Conservation (phyloP, 2,888 invertebrate genomes). For the Scaptomyza reducta region DNA sequence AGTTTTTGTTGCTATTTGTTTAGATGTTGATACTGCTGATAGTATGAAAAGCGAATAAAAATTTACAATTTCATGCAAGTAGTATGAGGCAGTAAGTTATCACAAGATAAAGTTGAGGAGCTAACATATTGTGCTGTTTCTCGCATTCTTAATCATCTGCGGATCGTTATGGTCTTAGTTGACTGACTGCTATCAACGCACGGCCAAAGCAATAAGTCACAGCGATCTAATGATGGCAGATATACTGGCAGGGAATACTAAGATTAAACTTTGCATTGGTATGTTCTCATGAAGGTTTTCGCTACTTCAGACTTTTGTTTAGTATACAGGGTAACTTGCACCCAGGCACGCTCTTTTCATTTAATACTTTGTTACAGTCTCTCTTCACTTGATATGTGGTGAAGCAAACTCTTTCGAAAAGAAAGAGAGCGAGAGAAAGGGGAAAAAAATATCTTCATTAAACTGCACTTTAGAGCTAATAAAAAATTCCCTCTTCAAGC, state of each 20-base stretch:
- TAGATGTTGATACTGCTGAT: background rate
- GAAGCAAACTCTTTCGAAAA: slow-evolving; percentile 9
- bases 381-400: slow-evolving; percentile 10
- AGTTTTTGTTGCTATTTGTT: slow-evolving; percentile 1
- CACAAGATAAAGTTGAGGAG: background rate
- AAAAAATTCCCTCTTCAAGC: slow-evolving; percentile 47
- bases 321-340: background rate
- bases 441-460: slow-evolving; percentile 57
- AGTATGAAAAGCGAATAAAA: background rate
- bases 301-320: too few species aligned
- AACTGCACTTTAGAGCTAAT: slow-evolving; percentile 57
- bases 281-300: too few species aligned
- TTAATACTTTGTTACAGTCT: background rate
- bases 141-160: too few species aligned
- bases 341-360: background rate
- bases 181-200: background rate
- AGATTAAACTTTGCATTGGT: too few species aligned
- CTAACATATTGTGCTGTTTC: background rate
- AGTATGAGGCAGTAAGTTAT: slow-evolving; percentile 27
- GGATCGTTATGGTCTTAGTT: background rate
- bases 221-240: too few species aligned
- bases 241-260: too few species aligned
- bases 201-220: background rate
- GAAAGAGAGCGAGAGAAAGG: too few species aligned
- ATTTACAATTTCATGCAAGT: slow-evolving; percentile 16